These are phyloP conservation scores for Hyles vespertilio DNA, from an alignment of 1,140 invertebrate species.

Conservation along the genomic window DNA sequence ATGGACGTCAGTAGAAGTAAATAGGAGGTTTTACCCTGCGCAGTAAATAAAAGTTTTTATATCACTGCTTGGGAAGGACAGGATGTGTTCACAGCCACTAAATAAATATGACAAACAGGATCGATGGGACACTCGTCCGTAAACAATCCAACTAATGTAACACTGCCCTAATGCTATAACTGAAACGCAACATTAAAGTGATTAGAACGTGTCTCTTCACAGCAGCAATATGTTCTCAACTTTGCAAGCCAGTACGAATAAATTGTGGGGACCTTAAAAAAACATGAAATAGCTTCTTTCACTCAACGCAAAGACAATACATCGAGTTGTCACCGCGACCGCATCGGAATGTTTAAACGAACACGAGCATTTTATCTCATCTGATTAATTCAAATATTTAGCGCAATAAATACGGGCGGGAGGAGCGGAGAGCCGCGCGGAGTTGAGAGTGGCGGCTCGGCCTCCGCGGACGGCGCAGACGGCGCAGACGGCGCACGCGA, in stretches of 20 bases:
- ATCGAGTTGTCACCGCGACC: slow-evolving; percentile 70
- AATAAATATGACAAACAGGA: too few relatives aligned
- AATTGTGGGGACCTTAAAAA: slow-evolving; percentile 30
- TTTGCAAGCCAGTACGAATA: slow-evolving; percentile 8
- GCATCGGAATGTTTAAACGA: slow-evolving; percentile 68
- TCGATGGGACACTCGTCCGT: too few relatives aligned
- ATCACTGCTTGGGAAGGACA: too few relatives aligned
- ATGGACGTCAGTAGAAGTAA: too few relatives aligned
- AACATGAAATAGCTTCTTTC: slow-evolving; percentile 57
- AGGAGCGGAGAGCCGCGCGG: slow-evolving; percentile 14
- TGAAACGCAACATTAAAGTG: too few relatives aligned
- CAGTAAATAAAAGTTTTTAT: too few relatives aligned
- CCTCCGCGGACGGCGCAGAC: slow-evolving; percentile 36
- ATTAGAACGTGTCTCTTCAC: too few relatives aligned
- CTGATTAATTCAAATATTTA: slow-evolving; percentile 75
- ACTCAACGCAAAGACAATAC: slow-evolving; percentile 68
- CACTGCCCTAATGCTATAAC: too few relatives aligned
- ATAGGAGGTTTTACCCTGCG: too few relatives aligned
- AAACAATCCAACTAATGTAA: too few relatives aligned
- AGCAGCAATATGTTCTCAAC: background rate
- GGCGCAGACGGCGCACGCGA: slow-evolving; percentile 50
- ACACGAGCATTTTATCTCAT: slow-evolving; percentile 70
- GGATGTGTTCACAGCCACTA: too few relatives aligned
- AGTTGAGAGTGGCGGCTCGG: slow-evolving; percentile 11
- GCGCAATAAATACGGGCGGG: slow-evolving; percentile 67